Evolutionary conservation across 2,797 vertebrate species (phyloP).

Genomic region (Erpetoichthys calabaricus): DNA sequence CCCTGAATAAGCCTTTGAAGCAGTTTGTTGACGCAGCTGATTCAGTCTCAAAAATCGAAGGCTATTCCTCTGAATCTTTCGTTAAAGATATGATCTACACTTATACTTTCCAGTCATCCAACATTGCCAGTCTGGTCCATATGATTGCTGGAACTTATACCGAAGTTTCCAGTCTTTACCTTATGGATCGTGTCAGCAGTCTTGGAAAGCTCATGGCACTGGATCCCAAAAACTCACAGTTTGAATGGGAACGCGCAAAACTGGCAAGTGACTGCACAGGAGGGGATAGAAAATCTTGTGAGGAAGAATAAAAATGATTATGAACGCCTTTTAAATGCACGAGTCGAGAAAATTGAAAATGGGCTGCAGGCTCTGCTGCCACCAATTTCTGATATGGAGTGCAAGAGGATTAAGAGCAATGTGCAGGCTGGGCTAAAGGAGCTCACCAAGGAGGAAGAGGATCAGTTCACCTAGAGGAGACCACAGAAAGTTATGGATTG

Average conservation of each 20-base stretch:
- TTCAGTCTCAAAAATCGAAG: not conserved
- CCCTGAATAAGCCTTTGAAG: conserved; percentile 7
- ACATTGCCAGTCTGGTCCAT: conserved; percentile 12
- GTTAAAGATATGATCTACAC: conserved; percentile 11
- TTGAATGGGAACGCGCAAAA: not conserved
- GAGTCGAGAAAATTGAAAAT: conserved; percentile 5
- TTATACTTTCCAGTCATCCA: conserved; percentile 11
- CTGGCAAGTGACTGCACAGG: conserved; percentile 9
- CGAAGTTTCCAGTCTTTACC: conserved; percentile 10
- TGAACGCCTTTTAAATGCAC: conserved; percentile 6
- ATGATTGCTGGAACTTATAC: conserved; percentile 14
- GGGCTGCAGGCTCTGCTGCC: conserved; percentile 6
- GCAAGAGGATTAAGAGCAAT: not conserved
- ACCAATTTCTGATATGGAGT: not conserved
- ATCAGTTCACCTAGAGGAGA: not conserved
- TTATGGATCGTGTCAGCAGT: conserved; percentile 12
- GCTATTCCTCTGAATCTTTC: conserved; percentile 11
- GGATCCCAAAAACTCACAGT: not conserved
- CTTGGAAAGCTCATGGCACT: conserved; percentile 11
- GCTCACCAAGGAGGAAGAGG: conserved; percentile 4
- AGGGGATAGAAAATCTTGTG: conserved; percentile 8
- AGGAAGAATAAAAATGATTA: conserved; percentile 11
- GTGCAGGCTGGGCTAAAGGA: not conserved
- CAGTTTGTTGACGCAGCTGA: not conserved
- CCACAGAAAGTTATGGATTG: not conserved